phyloP scores from a whole-genome alignment of 2,113 vertebrate genomes.

The Caracal caracal region DNA sequence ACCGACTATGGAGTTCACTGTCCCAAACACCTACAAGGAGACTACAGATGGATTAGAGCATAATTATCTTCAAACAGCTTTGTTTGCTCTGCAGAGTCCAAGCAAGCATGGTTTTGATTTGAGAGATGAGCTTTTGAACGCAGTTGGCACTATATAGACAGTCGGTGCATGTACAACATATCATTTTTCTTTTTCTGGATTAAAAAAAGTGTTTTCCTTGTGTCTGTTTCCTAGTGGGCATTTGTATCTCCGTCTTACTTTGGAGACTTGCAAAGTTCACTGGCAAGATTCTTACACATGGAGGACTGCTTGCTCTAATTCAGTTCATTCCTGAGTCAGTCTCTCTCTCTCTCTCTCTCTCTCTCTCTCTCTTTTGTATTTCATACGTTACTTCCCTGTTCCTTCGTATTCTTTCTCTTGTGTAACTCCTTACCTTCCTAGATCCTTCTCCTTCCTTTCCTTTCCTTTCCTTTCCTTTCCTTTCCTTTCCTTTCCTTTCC shows the following conservation, averaged over 20 bases:
- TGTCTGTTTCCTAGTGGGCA: constrained; percentile 69
- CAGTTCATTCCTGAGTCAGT: not conserved
- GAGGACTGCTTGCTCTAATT: not conserved
- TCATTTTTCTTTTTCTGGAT: constrained; percentile 61
- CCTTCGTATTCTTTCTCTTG: not conserved
- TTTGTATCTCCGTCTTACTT: constrained; percentile 49
- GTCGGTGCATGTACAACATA: constrained; percentile 51
- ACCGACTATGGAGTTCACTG: not conserved
- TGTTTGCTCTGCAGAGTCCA: constrained; percentile 66
- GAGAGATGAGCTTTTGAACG: constrained; percentile 69
- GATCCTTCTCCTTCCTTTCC: not conserved
- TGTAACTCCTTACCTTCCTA: not conserved
- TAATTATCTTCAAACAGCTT: constrained; percentile 70
- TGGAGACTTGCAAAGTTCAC: constrained; percentile 38
- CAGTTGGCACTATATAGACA: constrained; percentile 54
- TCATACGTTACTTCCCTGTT: constrained; percentile 37
- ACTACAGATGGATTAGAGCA: constrained; percentile 43
- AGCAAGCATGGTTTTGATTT: constrained; percentile 74
- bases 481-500: not conserved
- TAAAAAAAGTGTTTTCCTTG: constrained; percentile 54
- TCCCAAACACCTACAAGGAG: not conserved
- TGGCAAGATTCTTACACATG: not conserved
- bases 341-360: not conserved
- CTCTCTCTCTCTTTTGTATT: not conserved
- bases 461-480: not conserved